Conservation (phyloP, 2,113 vertebrate genomes). For the Pollachius pollachius region DNA sequence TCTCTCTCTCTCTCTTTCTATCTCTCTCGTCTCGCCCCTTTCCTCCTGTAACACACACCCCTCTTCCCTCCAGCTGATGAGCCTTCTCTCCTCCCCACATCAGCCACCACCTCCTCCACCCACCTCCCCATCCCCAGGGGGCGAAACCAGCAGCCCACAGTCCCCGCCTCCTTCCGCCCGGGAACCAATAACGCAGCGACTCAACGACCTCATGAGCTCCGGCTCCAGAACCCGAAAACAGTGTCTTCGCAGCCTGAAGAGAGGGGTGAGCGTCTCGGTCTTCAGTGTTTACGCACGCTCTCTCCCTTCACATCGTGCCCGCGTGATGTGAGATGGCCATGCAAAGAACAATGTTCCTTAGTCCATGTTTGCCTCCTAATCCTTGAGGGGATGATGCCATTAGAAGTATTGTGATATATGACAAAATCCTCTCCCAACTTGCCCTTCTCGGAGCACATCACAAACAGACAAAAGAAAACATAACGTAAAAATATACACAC, state of each 20-base stretch:
- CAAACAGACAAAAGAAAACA: too few relatives aligned
- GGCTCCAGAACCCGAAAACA: slow-evolving; percentile 97
- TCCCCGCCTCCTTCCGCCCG: slow-evolving; percentile 91
- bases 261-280: slow-evolving; percentile 78
- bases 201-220: slow-evolving; percentile 95
- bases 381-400: too few relatives aligned
- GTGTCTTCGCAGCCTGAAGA: slow-evolving; percentile 96
- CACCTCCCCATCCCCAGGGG: slow-evolving; percentile 74
- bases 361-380: too few relatives aligned
- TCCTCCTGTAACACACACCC: not conserved
- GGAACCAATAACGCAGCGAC: slow-evolving; percentile 95
- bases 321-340: not conserved
- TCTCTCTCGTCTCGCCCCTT: not conserved
- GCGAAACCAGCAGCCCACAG: slow-evolving; percentile 86
- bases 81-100: slow-evolving; percentile 1
- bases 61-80: slow-evolving; percentile 2
- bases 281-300: not conserved
- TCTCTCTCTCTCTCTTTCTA: not conserved
- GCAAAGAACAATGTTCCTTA: too few relatives aligned
- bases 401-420: too few relatives aligned
- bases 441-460: too few relatives aligned
- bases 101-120: not conserved
- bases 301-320: not conserved
- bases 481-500: too few relatives aligned
- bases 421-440: too few relatives aligned